phyloP scores from a whole-genome alignment of 2,888 invertebrate genomes.

The Pandemis corylana region DNA sequence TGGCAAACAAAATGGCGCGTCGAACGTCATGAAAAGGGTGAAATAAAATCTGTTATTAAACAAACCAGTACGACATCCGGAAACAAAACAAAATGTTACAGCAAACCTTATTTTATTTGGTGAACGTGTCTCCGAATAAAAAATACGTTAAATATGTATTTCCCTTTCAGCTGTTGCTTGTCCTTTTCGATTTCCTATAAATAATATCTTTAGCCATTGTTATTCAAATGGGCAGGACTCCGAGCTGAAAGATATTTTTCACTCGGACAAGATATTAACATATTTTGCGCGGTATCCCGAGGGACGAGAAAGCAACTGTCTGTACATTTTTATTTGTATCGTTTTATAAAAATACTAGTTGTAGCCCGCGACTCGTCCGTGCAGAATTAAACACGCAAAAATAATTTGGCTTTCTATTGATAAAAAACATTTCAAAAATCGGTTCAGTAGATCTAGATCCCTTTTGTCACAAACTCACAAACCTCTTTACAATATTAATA shows the following conservation, averaged over 20 bases:
- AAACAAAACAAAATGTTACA: constrained; percentile 1
- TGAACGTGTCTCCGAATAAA: constrained; percentile 19
- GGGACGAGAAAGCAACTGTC: not conserved
- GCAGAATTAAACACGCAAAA: too few relatives aligned
- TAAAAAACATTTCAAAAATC: too few relatives aligned
- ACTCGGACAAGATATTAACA: constrained; percentile 32
- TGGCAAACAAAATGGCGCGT: not conserved
- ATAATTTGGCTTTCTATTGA: too few relatives aligned
- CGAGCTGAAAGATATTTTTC: constrained; percentile 16
- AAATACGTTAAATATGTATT: constrained; percentile 15
- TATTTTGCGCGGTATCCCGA: constrained; percentile 11
- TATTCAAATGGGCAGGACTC: constrained; percentile 29
- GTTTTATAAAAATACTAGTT: not conserved
- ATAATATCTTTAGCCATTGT: constrained; percentile 26
- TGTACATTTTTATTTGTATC: not conserved
- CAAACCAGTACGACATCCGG: not conserved
- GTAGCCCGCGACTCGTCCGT: not conserved
- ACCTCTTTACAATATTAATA: too few relatives aligned
- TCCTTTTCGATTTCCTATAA: constrained; percentile 15
- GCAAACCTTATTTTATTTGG: not conserved
- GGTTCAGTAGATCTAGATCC: too few relatives aligned
- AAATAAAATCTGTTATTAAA: not conserved
- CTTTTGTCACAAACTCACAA: too few relatives aligned
- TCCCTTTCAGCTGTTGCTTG: constrained; percentile 26
- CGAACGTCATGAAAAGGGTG: not conserved